Evolutionary conservation across 2,888 invertebrate species (phyloP), one percentile per base, ranked within the genome.

Genomic region (Zaprionus bogoriensis): DNA sequence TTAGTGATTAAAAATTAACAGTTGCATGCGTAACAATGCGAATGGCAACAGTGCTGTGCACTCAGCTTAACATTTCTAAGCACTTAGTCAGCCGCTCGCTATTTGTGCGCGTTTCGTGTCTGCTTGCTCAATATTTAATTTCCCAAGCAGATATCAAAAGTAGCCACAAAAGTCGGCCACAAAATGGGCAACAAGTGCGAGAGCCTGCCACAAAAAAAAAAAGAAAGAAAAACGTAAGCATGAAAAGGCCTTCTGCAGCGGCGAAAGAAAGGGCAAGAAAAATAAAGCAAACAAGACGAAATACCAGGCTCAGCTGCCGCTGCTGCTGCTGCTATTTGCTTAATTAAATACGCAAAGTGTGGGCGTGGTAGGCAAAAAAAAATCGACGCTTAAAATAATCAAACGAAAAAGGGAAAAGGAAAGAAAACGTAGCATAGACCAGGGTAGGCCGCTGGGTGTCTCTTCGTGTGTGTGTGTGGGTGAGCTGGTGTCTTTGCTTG

Each of bases 301-400:
- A 41, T 42, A 32, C 36, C 58, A 59, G 55, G 60, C 66, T 68
- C 65, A 68, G 61, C 65, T 63, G 64, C 62, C 61, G 64, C 62
- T 58, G 47, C 42, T 4, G 39, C 50, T 65, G 60, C 62, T 64
- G 80, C 80, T 83, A 83, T 80, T 80, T 83, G 77, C 80, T 70
- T 80, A 80, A 80, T 80, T 80, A 80, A 80, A 80, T 83, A 77
- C 77, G 63, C 67, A 68, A 62, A 59, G 51, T 51, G 63, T 39
- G 66, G 65, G 70, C 54, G 68, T 69, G 41, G 20, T 39, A 41
- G 7, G 25, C 9, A 23, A 17, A 57, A 32, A 12, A 27, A 58
- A 17, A 59, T 58, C 62, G 53, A 48, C 52, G 66, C 71, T 66
- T 64, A 62, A 65, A 70, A 59, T 52, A 64, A 61, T 55, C 59